Conservation (phyloP, 2,113 vertebrate genomes). For the Coturnix japonica region DNA sequence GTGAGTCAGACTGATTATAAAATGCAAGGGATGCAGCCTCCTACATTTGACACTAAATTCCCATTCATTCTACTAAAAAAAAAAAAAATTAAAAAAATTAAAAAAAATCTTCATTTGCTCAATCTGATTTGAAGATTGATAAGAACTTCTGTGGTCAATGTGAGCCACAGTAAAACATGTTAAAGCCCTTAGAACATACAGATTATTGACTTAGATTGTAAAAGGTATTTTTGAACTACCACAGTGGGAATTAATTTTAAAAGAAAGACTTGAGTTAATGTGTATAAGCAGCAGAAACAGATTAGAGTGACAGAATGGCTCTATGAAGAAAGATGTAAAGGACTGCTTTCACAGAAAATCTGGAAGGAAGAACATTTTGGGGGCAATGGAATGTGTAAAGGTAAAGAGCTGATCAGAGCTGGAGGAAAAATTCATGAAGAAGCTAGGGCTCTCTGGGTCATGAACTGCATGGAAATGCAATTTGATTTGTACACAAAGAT, state of each 20-base stretch:
- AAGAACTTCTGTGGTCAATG: neutral
- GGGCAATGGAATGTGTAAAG: neutral
- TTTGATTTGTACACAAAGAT: neutral
- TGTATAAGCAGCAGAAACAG: neutral
- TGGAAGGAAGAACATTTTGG: neutral
- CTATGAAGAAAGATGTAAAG: neutral
- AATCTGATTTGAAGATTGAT: neutral
- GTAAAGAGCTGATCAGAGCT: neutral
- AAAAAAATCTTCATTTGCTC: neutral
- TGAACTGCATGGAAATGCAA: neutral
- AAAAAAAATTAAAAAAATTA: too few relatives aligned
- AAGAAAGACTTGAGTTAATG: neutral
- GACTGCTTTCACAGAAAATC: neutral
- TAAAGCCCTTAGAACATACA: neutral
- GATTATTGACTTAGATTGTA: neutral
- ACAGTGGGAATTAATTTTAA: constrained; percentile 8
- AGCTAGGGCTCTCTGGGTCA: neutral
- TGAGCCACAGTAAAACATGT: neutral
- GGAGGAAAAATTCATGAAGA: neutral
- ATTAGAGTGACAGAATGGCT: neutral
- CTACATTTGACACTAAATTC: constrained; percentile 75
- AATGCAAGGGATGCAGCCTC: constrained; percentile 76
- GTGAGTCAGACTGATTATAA: constrained; percentile 82
- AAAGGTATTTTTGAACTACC: neutral
- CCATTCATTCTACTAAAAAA: constrained; percentile 29